A percentile compares a stretch with the other conserved stretches of the same genome.
Conservation (phyloP, 2,888 invertebrate genomes). For the Trachelus troglodyta region DNA sequence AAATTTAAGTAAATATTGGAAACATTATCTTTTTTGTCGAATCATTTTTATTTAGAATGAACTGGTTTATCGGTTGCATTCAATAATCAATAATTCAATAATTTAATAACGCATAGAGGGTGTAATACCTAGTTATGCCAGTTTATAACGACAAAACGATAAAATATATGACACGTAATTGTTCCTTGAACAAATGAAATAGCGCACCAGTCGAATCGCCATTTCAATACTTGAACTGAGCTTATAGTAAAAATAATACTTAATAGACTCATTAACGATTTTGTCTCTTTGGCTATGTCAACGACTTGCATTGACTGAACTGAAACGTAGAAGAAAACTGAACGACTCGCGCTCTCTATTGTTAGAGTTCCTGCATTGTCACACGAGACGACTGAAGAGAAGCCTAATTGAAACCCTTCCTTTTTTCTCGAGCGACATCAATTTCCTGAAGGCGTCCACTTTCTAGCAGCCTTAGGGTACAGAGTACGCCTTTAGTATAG, state of each 20-base stretch:
- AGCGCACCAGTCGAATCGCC: neutral
- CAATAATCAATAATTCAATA: neutral
- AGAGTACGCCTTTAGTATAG: neutral
- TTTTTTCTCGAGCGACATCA: neutral
- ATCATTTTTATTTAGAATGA: neutral
- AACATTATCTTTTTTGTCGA: neutral
- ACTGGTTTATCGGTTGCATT: neutral
- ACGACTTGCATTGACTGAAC: neutral
- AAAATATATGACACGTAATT: neutral
- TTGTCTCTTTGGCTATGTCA: neutral
- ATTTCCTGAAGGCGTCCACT: constrained; percentile 22
- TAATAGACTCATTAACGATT: neutral
- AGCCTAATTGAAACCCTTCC: neutral
- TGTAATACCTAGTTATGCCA: neutral
- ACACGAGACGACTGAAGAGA: neutral
- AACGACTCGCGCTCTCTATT: neutral
- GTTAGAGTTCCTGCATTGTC: neutral
- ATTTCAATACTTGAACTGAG: neutral
- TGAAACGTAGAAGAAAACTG: neutral
- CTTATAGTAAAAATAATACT: neutral
- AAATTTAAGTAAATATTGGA: neutral
- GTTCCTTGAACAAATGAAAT: neutral
- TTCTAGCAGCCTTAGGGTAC: constrained; percentile 15
- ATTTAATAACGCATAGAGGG: neutral
- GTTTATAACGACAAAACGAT: neutral